Percentiles rank a stretch among this genome's conserved stretches.
phyloP scores from a whole-genome alignment of 2,113 vertebrate species.

The Struthidea cinerea region DNA sequence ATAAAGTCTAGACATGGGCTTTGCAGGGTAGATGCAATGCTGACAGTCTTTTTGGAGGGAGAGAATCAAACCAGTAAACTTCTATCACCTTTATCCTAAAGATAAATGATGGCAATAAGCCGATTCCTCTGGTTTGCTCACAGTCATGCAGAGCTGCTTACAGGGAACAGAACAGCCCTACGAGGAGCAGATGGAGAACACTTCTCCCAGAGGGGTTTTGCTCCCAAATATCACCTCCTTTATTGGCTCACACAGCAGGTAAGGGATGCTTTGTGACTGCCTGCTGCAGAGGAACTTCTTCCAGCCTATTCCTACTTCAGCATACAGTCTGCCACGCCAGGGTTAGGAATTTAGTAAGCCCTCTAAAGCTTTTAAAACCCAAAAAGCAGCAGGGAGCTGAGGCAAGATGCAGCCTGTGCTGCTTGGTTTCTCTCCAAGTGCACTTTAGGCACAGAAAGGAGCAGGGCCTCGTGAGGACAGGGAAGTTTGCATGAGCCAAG shows the following conservation, averaged over 20 bases:
- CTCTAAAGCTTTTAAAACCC: background rate
- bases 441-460: background rate
- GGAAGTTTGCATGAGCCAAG: background rate
- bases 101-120: slow-evolving; percentile 55
- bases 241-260: background rate
- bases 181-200: slow-evolving; percentile 6
- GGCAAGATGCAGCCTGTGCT: background rate
- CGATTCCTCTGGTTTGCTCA: slow-evolving; percentile 35
- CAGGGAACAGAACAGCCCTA: background rate
- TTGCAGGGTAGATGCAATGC: background rate
- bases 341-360: background rate
- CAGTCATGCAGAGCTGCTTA: background rate
- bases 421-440: background rate
- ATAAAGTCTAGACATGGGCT: slow-evolving; percentile 52
- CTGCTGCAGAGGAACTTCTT: background rate
- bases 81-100: slow-evolving; percentile 49
- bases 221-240: slow-evolving; percentile 41
- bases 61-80: slow-evolving; percentile 32
- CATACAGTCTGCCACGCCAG: background rate
- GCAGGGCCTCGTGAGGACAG: background rate
- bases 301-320: background rate
- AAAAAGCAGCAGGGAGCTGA: background rate
- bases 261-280: background rate
- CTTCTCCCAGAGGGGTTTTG: slow-evolving; percentile 25
- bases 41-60: slow-evolving; percentile 1